Base-by-base conservation (phyloP, 2,797 vertebrate species). In the Sciurus vulgaris region DNA sequence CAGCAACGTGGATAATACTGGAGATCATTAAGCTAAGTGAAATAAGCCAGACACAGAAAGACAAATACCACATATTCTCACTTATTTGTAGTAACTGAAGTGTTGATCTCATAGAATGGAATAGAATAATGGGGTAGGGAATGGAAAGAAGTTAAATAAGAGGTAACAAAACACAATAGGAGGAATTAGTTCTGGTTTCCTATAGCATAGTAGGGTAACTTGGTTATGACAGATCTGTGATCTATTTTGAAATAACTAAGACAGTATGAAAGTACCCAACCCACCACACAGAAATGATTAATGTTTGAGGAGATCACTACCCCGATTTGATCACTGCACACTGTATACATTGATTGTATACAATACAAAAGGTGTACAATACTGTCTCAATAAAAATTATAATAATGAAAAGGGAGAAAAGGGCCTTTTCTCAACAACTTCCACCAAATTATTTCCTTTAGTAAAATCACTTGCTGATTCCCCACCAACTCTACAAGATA, bases 391-490 rank as follows among this genome's bases (percentile, higher is more conserved):
- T 35, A 33, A 63, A 73, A 74, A 44, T 20, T 76, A 56, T 56
- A 67, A 44, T 35, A 56, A 69, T 15, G 56, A 83, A 44, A 30
- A 65, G 17, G 30, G 17, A 7, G 18, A n/a, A 65, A 18, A 67
- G 18, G 92, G 63, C 77, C 51, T 92, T 94, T 90, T 77, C 76
- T 92, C 72, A 96, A 63, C 28, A 70, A 67, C 33, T 77, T 67
- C 79, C 20, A 72, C 13, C 47, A 93, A 72, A 85, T 96, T 51
- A 35, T 88, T 81, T 90, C 33, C 30, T 73, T 76, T 72, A 67
- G 70, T 91, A 67, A 81, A 96, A 90, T 47, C 77, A 83, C 79
- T 89, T 84, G 41, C 47, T 84, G 65, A 77, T 90, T 84, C 76
- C 70, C 24, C 26, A 65, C 73, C 12, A n/a, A 82, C 12, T 82